These are phyloP conservation scores for Mnemiopsis leidyi DNA, from an alignment of 37 sponge, comb jelly and placozoan genomes.

Conservation along the genomic window DNA sequence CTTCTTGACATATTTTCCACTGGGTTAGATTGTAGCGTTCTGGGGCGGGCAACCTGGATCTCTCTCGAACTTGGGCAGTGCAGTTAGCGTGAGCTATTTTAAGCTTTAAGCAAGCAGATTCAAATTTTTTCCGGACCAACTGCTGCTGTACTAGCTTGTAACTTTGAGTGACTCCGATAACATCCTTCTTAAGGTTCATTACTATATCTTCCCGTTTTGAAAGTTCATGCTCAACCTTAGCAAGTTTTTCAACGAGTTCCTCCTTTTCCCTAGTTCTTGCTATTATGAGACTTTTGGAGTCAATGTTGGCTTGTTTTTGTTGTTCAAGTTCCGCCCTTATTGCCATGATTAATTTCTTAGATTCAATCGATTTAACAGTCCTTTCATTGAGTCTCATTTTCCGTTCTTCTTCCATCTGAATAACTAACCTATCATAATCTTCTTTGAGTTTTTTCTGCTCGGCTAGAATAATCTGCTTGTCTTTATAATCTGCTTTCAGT, in stretches of 20 bases:
- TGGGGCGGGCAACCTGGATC: not conserved
- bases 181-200: not conserved
- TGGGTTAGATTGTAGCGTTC: not conserved
- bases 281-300: not conserved
- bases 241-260: not conserved
- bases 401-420: constrained; percentile 19
- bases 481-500: constrained; percentile 13
- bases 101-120: not conserved
- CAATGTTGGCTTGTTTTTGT: constrained; percentile 3
- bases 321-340: constrained; percentile 30
- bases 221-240: not conserved
- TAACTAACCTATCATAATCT: not conserved
- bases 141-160: not conserved
- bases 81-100: constrained; percentile 5
- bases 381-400: not conserved
- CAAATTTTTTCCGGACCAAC: not conserved
- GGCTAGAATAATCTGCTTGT: not conserved
- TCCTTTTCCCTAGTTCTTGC: constrained; percentile 18
- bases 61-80: not conserved
- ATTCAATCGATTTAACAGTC: not conserved
- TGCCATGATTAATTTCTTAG: constrained; percentile 21
- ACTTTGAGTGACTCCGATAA: not conserved
- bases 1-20: constrained; percentile 8
- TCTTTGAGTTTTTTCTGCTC: constrained; percentile 15
- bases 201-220: not conserved